Base-by-base conservation (phyloP, 1,140 invertebrate genomes). In the Heliothis subflexa region DNA sequence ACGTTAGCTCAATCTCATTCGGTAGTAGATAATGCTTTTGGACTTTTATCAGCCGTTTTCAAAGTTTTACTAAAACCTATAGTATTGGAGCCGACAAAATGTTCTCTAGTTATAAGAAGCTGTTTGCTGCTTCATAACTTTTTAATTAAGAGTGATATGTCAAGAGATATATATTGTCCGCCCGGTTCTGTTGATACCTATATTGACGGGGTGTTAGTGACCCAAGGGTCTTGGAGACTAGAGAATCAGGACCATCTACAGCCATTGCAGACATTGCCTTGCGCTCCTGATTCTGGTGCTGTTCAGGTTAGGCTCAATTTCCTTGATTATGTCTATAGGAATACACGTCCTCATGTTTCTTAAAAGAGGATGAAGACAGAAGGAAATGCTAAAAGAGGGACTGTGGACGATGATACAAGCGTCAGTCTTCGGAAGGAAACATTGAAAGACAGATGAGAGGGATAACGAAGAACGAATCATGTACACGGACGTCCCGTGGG, bases 11-110 rank as follows among this genome's bases (percentile, higher is more conserved):
- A 84, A 77, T 87, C 85, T 50, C 80, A 88, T 47, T 84, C 88
- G 72, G 88, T 92, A 21, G 87, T 95, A 9, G 95, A 96, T 86
- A 95, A 95, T 88, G 89, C 86, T 5, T 95, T 95, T 85, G 95
- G 94, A 3, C 93, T 95, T 62, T 64, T 95, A 50, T 80, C 89
- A 12, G 82, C 86, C 10, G 85, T 86, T 76, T 95, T 91, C 85
- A 66, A 90, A 73, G 89, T 94, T 21, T 90, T 95, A 50, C 79
- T 83, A 79, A 85, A 79, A 78, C 84, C 87, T 55, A 86, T 92
- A 5, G 59, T 54, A 40, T 25, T 91, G 2, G 25, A 86, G 14
- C 71, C 76, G 33, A 71, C 86, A 40, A 86, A 85, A 66, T 83
- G 75, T 25, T 50, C 77, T 14, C 7, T 47, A 3, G n/a, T 70